phyloP scores from a whole-genome alignment of 2,113 vertebrate genomes.

The Notarius quadriscutis region DNA sequence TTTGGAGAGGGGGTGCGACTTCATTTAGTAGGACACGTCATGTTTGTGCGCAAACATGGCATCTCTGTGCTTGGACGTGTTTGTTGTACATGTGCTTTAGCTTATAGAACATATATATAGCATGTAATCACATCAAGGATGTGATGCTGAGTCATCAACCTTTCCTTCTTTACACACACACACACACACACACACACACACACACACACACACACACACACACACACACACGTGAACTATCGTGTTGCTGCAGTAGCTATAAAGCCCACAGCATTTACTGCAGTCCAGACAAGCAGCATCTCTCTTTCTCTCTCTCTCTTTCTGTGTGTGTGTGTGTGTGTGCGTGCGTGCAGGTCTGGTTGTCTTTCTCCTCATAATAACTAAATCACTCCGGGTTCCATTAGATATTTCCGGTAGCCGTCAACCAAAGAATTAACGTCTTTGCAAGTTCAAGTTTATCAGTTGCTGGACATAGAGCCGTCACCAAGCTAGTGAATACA shows the following conservation, averaged over 20 bases:
- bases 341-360: not conserved
- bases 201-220: constrained; percentile 2
- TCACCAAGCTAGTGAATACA: not conserved
- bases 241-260: constrained; percentile 14
- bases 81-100: constrained; percentile 8
- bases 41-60: not conserved
- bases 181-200: not conserved
- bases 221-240: not conserved
- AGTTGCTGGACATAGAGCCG: not conserved
- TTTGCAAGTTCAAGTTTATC: constrained; percentile 12
- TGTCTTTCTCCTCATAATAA: constrained; percentile 17
- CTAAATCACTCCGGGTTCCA: not conserved
- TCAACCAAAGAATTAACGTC: constrained; percentile 5
- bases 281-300: constrained; percentile 3
- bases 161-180: not conserved
- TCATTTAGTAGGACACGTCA: constrained; percentile 35
- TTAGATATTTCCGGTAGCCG: constrained; percentile 3
- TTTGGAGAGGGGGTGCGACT: not conserved
- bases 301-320: constrained; percentile 1
- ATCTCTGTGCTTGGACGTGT: not conserved
- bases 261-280: not conserved
- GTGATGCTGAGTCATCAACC: constrained; percentile 10
- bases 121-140: not conserved
- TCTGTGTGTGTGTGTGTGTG: no score
- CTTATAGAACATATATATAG: not conserved